A percentile compares a stretch with the other conserved stretches of the same genome.
These are phyloP conservation scores for Thyatira batis DNA, from an alignment of 2,888 invertebrate genomes.

Conservation along the genomic window DNA sequence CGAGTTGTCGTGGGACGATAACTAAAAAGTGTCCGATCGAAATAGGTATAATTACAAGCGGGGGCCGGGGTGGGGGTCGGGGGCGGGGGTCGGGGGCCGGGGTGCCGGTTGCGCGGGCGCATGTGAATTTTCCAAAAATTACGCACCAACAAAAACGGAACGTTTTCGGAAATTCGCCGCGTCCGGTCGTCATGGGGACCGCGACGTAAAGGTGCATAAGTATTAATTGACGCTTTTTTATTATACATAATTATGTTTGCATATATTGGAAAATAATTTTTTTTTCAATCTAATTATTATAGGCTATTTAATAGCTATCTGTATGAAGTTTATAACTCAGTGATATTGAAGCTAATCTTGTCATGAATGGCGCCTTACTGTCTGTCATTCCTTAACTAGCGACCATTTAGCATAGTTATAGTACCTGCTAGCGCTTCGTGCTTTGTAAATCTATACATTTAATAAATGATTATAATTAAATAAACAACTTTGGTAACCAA, in stretches of 20 bases:
- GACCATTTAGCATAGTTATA: too few relatives aligned
- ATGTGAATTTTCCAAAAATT: constrained; percentile 70
- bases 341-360: neutral
- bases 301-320: too few relatives aligned
- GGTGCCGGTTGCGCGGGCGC: constrained; percentile 37
- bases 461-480: too few relatives aligned
- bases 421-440: too few relatives aligned
- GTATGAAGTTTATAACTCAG: too few relatives aligned
- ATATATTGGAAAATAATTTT: too few relatives aligned
- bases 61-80: constrained; percentile 28
- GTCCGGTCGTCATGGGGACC: constrained; percentile 23
- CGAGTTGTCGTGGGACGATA: constrained; percentile 22
- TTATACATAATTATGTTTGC: too few relatives aligned
- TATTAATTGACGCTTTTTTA: neutral
- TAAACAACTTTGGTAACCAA: neutral
- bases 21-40: constrained; percentile 65
- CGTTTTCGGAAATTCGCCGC: constrained; percentile 59
- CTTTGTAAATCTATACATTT: neutral
- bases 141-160: constrained; percentile 48
- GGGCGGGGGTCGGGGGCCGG: constrained; percentile 31
- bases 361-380: neutral
- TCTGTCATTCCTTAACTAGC: neutral
- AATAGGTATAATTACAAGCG: constrained; percentile 74
- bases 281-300: too few relatives aligned
- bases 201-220: neutral